phyloP scores from a whole-genome alignment of 1,140 invertebrate species.

The Micrasema minimum region DNA sequence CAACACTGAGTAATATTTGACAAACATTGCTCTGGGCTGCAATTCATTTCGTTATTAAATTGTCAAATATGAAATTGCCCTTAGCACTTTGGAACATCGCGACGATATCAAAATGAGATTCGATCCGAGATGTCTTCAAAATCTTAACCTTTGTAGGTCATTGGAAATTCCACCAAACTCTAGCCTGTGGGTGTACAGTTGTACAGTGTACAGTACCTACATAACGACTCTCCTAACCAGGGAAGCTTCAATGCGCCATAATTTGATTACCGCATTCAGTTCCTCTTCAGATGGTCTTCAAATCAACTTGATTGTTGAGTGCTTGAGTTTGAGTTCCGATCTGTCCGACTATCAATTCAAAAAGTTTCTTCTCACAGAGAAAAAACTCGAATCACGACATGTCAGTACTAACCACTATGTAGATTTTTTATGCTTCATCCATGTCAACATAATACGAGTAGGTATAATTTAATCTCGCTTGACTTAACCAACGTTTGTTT shows the following conservation, averaged over 20 bases:
- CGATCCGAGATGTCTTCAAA: slow-evolving; percentile 44
- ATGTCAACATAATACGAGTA: slow-evolving; percentile 5
- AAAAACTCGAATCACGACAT: slow-evolving; percentile 29
- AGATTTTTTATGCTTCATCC: no score
- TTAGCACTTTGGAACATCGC: slow-evolving; percentile 11
- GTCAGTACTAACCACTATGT: slow-evolving; percentile 7
- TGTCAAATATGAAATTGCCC: slow-evolving; percentile 50
- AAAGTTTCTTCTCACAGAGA: slow-evolving; percentile 7
- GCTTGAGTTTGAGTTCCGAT: not conserved
- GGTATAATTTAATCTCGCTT: no score
- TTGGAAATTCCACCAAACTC: slow-evolving; percentile 47
- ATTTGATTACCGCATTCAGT: slow-evolving; percentile 53
- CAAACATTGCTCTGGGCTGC: not conserved
- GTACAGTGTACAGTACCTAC: no score
- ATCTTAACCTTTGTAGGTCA: slow-evolving; percentile 48
- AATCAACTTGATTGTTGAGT: slow-evolving; percentile 33
- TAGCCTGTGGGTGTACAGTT: slow-evolving; percentile 47
- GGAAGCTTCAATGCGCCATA: slow-evolving; percentile 50
- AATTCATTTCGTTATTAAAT: slow-evolving; percentile 48
- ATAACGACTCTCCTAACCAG: slow-evolving; percentile 51
- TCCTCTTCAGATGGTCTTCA: slow-evolving; percentile 32
- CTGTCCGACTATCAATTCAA: slow-evolving; percentile 12
- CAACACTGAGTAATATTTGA: no score
- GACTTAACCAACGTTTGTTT: no score
- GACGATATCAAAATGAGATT: slow-evolving; percentile 50